Evolutionary conservation across 2,113 vertebrate genomes (phyloP).

Genomic region (Silurus asotus): DNA sequence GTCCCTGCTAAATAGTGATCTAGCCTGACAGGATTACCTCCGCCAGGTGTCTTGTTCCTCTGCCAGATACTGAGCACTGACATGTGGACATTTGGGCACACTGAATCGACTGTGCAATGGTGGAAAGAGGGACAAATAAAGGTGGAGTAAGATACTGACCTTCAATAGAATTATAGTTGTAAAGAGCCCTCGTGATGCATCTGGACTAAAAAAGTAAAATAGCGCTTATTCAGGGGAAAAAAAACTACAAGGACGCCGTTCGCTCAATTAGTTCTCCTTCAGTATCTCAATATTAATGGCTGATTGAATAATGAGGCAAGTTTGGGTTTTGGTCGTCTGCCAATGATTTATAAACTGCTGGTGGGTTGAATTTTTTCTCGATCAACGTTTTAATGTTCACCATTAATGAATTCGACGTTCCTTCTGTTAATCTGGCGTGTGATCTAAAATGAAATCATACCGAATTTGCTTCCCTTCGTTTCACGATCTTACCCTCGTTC

Average conservation of each 20-base stretch:
- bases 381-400: neutral
- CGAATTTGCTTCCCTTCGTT: neutral
- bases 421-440: no score
- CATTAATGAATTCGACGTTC: neutral
- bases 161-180: no score
- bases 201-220: neutral
- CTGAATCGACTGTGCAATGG: constrained; percentile 41
- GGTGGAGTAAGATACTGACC: neutral
- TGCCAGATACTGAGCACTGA: constrained; percentile 64
- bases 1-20: constrained; percentile 70
- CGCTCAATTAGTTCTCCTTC: neutral
- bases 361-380: neutral
- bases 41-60: constrained; percentile 60
- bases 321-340: neutral
- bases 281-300: neutral
- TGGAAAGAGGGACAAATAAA: neutral
- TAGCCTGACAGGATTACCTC: constrained; percentile 70
- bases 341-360: neutral
- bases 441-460: no score
- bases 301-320: neutral
- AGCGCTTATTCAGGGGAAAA: neutral
- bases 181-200: neutral
- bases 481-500: neutral
- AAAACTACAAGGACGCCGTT: neutral
- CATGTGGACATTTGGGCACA: no score